Conservation (phyloP, 2,797 vertebrate species). For the Phylloscopus collybita region DNA sequence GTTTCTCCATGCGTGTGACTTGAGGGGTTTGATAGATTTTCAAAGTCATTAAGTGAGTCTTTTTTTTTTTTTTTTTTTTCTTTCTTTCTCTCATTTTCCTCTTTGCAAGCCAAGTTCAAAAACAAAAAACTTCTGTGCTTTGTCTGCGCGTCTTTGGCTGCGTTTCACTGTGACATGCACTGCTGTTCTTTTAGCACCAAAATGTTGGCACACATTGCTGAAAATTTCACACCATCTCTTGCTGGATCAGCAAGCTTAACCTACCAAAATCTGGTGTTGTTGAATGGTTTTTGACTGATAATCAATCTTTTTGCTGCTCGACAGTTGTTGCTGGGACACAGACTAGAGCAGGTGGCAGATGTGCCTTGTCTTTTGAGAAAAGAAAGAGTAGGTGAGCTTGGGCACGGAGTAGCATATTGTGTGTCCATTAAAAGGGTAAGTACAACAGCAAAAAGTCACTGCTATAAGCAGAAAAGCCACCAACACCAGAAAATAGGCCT, state of each 20-base stretch:
- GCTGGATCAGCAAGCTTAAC: constrained; percentile 97
- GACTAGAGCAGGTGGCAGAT: constrained; percentile 92
- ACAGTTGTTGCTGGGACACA: constrained; percentile 92
- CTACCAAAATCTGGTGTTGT: constrained; percentile 91
- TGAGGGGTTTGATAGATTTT: constrained; percentile 58
- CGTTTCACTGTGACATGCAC: constrained; percentile 85
- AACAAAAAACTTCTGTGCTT: constrained; percentile 85
- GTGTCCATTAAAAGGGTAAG: constrained; percentile 78
- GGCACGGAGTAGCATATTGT: constrained; percentile 79
- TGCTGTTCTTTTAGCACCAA: constrained; percentile 87
- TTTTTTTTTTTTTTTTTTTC: background rate
- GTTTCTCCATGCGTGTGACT: constrained; percentile 6
- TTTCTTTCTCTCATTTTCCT: constrained; percentile 45
- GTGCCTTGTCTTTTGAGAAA: constrained; percentile 90
- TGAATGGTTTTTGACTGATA: constrained; percentile 92
- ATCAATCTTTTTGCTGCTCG: constrained; percentile 93
- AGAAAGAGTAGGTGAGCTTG: constrained; percentile 85
- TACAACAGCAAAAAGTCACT: constrained; percentile 67
- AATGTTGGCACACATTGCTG: constrained; percentile 85
- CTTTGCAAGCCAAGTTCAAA: constrained; percentile 75
- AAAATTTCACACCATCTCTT: constrained; percentile 89
- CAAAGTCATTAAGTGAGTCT: constrained; percentile 59
- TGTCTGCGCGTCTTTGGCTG: constrained; percentile 87
- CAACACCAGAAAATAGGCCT: background rate
- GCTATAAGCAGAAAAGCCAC: constrained; percentile 53